A percentile compares a stretch with the other conserved stretches of the same genome.
Evolutionary conservation across 2,113 vertebrate genomes (phyloP).

Genomic region (Cavia aperea): DNA sequence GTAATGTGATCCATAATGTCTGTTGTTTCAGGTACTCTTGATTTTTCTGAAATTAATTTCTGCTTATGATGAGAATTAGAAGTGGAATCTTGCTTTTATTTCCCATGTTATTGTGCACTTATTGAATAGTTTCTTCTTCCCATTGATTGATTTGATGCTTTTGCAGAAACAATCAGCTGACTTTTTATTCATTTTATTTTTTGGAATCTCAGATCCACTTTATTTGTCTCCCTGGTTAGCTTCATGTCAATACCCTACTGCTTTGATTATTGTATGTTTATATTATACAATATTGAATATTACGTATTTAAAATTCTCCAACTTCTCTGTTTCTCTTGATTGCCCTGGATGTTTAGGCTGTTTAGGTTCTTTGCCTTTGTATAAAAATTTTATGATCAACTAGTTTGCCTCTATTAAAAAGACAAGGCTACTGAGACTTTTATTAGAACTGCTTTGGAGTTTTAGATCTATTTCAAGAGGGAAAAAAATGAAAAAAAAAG

Average conservation of each 20-base stretch:
- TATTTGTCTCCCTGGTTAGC: not conserved
- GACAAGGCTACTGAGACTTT: not conserved
- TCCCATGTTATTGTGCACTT: not conserved
- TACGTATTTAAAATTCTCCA: not conserved
- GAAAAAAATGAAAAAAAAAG: not conserved
- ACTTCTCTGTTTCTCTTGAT: not conserved
- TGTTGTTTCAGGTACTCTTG: not conserved
- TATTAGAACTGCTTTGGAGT: not conserved
- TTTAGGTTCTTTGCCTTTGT: not conserved
- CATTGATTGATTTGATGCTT: not conserved
- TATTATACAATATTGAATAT: not conserved
- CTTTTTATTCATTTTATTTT: not conserved
- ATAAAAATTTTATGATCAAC: not conserved
- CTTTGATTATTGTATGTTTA: not conserved
- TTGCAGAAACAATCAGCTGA: not conserved
- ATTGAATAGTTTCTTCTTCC: not conserved
- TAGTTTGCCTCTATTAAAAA: conserved; percentile 8
- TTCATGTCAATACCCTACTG: not conserved
- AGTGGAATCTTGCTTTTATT: not conserved
- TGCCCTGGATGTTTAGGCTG: not conserved
- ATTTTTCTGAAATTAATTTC: not conserved
- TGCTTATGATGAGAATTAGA: not conserved
- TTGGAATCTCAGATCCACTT: not conserved
- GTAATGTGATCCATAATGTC: not conserved
- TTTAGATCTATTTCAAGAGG: not conserved